phyloP scores from a whole-genome alignment of 2,888 invertebrate genomes.

The Neria commutata region DNA sequence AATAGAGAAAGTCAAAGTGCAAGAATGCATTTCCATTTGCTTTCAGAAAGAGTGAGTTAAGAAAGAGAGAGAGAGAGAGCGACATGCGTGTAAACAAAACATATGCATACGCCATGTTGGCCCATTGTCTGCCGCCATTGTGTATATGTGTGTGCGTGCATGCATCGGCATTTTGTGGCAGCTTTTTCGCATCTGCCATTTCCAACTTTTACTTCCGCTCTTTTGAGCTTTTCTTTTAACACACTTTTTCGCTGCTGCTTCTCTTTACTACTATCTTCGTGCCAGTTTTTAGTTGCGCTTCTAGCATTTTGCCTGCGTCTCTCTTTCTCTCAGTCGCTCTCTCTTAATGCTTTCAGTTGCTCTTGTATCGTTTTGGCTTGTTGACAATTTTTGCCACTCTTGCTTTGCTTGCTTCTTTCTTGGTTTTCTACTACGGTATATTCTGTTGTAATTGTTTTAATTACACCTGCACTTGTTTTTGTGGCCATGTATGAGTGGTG shows the following conservation, averaged over 20 bases:
- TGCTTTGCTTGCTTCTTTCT: slow-evolving; percentile 14
- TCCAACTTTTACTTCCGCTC: background rate
- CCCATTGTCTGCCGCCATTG: no score
- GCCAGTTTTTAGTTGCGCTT: no score
- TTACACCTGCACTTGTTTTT: background rate
- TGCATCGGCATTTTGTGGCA: no score
- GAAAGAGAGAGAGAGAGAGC: no score
- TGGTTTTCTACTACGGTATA: slow-evolving; percentile 6
- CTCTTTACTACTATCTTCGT: background rate
- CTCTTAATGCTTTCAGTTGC: slow-evolving; percentile 9
- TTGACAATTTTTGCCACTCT: background rate
- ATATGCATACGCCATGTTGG: no score
- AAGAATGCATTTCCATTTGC: no score
- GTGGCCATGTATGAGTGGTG: no score
- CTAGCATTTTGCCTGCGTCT: background rate
- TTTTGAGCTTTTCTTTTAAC: background rate
- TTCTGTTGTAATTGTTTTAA: slow-evolving; percentile 16
- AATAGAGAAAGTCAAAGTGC: no score
- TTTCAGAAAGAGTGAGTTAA: no score
- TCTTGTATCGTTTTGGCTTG: slow-evolving; percentile 2
- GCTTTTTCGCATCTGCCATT: background rate
- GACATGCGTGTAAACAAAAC: no score
- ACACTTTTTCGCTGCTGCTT: background rate
- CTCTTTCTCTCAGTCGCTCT: background rate
- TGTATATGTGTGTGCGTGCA: no score